These are phyloP conservation scores for Diceros bicornis DNA, from an alignment of 2,797 vertebrate species.

Conservation along the genomic window DNA sequence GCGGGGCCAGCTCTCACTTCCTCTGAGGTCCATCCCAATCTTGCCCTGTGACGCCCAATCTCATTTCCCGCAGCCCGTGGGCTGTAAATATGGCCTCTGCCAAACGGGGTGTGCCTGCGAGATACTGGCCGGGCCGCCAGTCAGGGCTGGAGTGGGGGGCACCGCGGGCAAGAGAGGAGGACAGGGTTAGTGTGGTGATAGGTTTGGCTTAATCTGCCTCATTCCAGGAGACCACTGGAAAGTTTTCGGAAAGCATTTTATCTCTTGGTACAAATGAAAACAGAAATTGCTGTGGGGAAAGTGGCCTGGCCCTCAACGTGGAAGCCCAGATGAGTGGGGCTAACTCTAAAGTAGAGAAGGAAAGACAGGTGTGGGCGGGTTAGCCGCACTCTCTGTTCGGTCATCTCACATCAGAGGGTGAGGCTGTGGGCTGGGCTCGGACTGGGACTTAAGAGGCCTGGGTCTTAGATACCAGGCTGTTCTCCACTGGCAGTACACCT, in stretches of 20 bases:
- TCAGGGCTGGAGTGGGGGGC: not conserved
- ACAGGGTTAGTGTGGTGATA: not conserved
- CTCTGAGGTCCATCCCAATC: slow-evolving; percentile 55
- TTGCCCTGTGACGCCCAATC: slow-evolving; percentile 17
- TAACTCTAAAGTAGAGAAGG: not conserved
- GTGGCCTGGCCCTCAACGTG: not conserved
- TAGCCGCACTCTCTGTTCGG: rapidly evolving
- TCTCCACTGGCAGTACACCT: rapidly evolving
- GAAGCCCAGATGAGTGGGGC: not conserved
- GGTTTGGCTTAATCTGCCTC: slow-evolving; percentile 56
- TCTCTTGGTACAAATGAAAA: not conserved
- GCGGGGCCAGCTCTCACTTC: slow-evolving; percentile 31
- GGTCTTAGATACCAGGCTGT: not conserved
- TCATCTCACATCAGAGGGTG: rapidly evolving
- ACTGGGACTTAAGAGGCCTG: not conserved
- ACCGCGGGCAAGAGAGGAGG: not conserved
- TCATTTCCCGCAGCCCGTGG: slow-evolving; percentile 48
- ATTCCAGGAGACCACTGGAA: slow-evolving; percentile 30
- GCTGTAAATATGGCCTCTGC: slow-evolving; percentile 1
- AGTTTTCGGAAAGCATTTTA: slow-evolving; percentile 23
- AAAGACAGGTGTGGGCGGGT: not conserved
- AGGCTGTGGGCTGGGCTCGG: not conserved
- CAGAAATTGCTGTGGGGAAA: not conserved
- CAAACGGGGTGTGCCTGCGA: not conserved
- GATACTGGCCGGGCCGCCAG: not conserved